These are phyloP conservation scores for Amphipoea oculea DNA, from an alignment of 2,888 invertebrate species.

Conservation along the genomic window DNA sequence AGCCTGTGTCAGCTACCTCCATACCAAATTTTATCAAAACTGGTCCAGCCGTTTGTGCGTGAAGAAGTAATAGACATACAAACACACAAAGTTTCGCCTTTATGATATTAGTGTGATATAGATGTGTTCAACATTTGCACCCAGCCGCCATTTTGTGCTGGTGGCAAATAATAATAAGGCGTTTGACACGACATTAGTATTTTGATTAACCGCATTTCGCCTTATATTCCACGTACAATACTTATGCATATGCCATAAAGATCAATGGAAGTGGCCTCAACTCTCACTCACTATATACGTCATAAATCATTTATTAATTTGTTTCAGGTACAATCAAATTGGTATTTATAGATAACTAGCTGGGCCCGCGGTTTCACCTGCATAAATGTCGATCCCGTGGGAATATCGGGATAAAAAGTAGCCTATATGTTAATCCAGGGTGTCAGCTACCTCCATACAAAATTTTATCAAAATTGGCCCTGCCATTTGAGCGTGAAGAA, in stretches of 20 bases:
- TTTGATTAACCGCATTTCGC: slow-evolving; percentile 69
- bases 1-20: too few species aligned
- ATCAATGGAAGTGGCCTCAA: slow-evolving; percentile 53
- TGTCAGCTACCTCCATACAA: too few species aligned
- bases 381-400: too few species aligned
- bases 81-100: too few species aligned
- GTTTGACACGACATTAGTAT: slow-evolving; percentile 60
- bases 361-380: neutral
- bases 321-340: neutral
- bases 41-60: too few species aligned
- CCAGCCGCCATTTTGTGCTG: slow-evolving; percentile 30
- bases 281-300: neutral
- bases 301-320: too few species aligned
- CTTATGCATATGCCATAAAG: slow-evolving; percentile 37
- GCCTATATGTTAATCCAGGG: too few species aligned
- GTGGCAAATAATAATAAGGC: slow-evolving; percentile 66
- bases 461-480: too few species aligned
- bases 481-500: too few species aligned
- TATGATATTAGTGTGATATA: neutral
- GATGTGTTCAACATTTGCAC: slow-evolving; percentile 15
- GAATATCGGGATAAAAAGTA: too few species aligned
- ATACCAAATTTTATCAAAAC: too few species aligned
- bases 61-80: too few species aligned
- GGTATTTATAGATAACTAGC: neutral
- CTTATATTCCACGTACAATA: slow-evolving; percentile 49